Evolutionary conservation across 2,113 vertebrate species (phyloP).

Genomic region (Aegithalos caudatus): DNA sequence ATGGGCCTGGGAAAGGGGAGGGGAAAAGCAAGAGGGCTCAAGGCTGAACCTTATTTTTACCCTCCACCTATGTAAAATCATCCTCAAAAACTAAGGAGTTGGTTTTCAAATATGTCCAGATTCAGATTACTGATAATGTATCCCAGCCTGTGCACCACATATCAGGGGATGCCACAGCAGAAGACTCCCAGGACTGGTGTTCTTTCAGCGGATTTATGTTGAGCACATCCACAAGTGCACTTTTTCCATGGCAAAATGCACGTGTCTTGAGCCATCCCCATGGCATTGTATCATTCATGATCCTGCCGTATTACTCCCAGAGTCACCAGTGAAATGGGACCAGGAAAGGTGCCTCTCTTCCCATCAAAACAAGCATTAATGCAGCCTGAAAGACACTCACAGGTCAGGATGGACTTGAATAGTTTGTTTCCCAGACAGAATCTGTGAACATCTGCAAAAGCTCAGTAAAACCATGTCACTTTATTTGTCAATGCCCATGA

Average conservation of each 20-base stretch:
- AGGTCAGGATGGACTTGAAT: not conserved
- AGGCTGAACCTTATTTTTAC: not conserved
- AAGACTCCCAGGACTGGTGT: accelerated
- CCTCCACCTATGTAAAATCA: not conserved
- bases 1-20: not conserved
- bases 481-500: not conserved
- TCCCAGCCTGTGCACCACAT: not conserved
- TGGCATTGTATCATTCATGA: accelerated
- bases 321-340: not conserved
- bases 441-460: not conserved
- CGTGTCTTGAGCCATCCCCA: not conserved
- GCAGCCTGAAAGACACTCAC: not conserved
- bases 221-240: not conserved
- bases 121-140: not conserved
- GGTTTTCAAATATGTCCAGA: not conserved
- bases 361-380: accelerated
- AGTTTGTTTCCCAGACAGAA: not conserved
- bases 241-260: not conserved
- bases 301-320: not conserved
- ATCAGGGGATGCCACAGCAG: not conserved
- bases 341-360: not conserved
- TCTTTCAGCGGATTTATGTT: not conserved
- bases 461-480: not conserved
- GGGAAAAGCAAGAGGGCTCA: not conserved
- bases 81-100: not conserved